These are phyloP conservation scores for Oncopeltus fasciatus DNA, from an alignment of 1,140 invertebrate genomes.

Conservation along the genomic window DNA sequence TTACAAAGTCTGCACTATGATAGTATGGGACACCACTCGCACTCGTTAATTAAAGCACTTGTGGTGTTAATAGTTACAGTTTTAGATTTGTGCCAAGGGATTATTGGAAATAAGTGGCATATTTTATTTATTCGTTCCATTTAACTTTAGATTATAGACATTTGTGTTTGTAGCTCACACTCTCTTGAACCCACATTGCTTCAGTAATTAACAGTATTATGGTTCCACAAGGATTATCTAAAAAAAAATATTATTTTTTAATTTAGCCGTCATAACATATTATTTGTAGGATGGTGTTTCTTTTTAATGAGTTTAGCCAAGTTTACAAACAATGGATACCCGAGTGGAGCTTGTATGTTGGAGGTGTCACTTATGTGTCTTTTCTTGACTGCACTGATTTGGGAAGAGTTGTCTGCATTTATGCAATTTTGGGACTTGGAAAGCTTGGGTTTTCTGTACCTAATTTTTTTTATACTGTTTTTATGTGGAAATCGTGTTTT, in stretches of 20 bases:
- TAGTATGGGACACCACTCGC: conserved; percentile 7
- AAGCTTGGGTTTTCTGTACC: background rate
- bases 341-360: background rate
- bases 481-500: no score
- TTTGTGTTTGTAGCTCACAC: background rate
- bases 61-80: background rate
- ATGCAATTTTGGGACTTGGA: background rate
- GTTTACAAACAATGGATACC: background rate
- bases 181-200: background rate
- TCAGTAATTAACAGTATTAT: background rate
- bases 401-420: background rate
- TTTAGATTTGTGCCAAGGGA: background rate
- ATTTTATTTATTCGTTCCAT: no score
- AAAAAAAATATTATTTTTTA: no score
- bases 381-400: background rate
- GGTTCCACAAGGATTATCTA: no score
- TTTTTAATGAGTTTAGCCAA: no score
- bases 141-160: background rate
- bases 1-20: conserved; percentile 2
- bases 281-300: no score
- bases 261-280: no score
- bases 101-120: background rate
- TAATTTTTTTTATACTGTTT: no score
- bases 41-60: conserved; percentile 6
- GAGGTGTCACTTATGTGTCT: background rate